These are phyloP conservation scores for Eublepharis macularius DNA, from an alignment of 2,113 vertebrate genomes.

Conservation along the genomic window DNA sequence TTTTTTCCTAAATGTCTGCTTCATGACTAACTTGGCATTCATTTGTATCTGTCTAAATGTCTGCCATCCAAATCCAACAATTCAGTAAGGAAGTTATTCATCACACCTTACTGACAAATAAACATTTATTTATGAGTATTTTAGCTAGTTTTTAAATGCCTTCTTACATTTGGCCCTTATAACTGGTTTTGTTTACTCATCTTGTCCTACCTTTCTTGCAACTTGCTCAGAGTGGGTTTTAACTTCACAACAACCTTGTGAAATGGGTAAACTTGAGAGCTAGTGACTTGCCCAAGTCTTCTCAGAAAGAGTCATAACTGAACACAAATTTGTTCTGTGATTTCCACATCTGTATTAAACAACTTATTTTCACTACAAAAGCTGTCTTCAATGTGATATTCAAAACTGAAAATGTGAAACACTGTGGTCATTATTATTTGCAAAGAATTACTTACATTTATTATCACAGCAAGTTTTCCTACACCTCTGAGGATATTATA, in stretches of 20 bases:
- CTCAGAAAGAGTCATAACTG: neutral
- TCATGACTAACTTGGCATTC: neutral
- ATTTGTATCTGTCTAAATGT: slow-evolving; percentile 3
- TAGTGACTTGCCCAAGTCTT: neutral
- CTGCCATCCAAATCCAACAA: neutral
- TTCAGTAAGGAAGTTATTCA: neutral
- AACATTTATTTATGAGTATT: neutral
- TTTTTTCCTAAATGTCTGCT: neutral
- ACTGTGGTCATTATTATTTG: slow-evolving; percentile 23
- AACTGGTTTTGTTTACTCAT: neutral
- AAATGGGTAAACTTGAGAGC: neutral
- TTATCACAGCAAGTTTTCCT: slow-evolving; percentile 95
- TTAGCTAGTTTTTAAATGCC: neutral
- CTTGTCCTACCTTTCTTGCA: neutral
- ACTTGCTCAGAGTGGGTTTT: neutral
- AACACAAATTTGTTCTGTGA: neutral
- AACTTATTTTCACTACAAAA: neutral
- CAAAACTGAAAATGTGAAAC: slow-evolving; percentile 42
- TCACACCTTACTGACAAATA: neutral
- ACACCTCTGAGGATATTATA: slow-evolving; percentile 95
- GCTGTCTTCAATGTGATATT: neutral
- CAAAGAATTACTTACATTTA: slow-evolving; percentile 87
- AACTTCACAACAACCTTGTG: neutral
- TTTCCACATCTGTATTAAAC: neutral
- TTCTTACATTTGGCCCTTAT: neutral